Evolutionary conservation across 2,113 vertebrate species (phyloP).

Genomic region (Clarias magur): DNA sequence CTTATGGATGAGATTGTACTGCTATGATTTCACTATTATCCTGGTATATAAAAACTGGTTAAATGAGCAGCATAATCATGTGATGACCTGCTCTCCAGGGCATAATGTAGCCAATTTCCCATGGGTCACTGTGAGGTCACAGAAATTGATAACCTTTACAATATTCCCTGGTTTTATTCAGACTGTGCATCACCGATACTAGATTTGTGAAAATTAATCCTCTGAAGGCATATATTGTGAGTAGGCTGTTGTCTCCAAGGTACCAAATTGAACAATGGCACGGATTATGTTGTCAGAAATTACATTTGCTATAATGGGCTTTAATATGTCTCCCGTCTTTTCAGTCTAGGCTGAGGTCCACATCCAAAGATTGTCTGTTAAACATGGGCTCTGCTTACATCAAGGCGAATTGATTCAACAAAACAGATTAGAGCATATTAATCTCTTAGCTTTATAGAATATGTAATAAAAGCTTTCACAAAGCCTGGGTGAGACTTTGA

Average conservation of each 20-base stretch:
- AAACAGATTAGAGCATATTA: slow-evolving; percentile 83
- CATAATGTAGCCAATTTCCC: slow-evolving; percentile 66
- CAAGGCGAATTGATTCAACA: slow-evolving; percentile 79
- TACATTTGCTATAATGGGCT: slow-evolving; percentile 88
- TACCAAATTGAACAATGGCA: slow-evolving; percentile 90
- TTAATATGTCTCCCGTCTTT: slow-evolving; percentile 86
- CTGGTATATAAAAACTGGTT: slow-evolving; percentile 53
- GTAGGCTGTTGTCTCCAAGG: slow-evolving; percentile 85
- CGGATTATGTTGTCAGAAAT: slow-evolving; percentile 94
- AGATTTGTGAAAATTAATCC: slow-evolving; percentile 88
- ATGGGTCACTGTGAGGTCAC: slow-evolving; percentile 80
- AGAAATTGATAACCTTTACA: slow-evolving; percentile 91
- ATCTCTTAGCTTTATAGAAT: slow-evolving; percentile 78
- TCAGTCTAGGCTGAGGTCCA: slow-evolving; percentile 68
- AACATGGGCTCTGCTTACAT: slow-evolving; percentile 64
- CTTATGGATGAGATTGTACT: slow-evolving; percentile 47
- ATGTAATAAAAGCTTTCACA: slow-evolving; percentile 29
- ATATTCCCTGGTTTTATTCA: slow-evolving; percentile 78
- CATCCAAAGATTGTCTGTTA: slow-evolving; percentile 73
- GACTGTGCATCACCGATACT: slow-evolving; percentile 74
- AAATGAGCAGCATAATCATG: slow-evolving; percentile 9
- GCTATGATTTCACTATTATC: slow-evolving; percentile 53
- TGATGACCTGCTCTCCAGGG: slow-evolving; percentile 9
- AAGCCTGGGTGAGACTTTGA: slow-evolving; percentile 60
- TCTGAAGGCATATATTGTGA: slow-evolving; percentile 89